Evolutionary conservation across 1,140 invertebrate genomes (phyloP).

Genomic region (Bombus picipes): DNA sequence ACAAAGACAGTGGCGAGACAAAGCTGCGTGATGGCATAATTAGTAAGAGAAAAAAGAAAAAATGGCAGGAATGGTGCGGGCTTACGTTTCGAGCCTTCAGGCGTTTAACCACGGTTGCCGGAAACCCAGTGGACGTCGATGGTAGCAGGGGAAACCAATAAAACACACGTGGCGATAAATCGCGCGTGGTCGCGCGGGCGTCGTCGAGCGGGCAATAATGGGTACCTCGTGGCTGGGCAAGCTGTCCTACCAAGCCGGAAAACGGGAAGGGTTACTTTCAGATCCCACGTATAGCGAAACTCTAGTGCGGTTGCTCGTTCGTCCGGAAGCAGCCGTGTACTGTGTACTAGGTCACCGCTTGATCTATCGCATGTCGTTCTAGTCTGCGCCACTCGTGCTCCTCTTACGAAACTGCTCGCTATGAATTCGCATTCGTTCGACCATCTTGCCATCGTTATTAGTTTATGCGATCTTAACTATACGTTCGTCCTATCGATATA

Average conservation of each 20-base stretch:
- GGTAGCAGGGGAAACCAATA: conserved; percentile 66
- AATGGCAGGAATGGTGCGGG: background rate
- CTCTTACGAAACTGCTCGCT: conserved; percentile 37
- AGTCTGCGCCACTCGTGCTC: conserved; percentile 42
- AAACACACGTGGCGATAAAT: conserved; percentile 75
- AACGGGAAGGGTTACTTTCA: conserved; percentile 68
- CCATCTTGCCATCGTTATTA: conserved; percentile 9
- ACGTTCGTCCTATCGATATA: background rate
- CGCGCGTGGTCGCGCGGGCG: conserved; percentile 62
- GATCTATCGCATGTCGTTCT: conserved; percentile 63
- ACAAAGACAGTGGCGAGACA: no score
- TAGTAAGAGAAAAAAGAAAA: background rate
- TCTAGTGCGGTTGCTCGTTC: conserved; percentile 52
- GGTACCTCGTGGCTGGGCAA: conserved; percentile 62
- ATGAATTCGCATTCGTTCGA: conserved; percentile 26
- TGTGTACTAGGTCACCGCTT: conserved; percentile 47
- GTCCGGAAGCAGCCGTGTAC: conserved; percentile 53
- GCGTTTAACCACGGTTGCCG: conserved; percentile 25
- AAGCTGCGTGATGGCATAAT: background rate
- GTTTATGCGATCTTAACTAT: background rate
- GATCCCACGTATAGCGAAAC: conserved; percentile 47
- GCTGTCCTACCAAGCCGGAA: conserved; percentile 44
- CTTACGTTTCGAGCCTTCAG: conserved; percentile 9
- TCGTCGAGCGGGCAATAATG: conserved; percentile 73
- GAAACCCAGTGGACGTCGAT: conserved; percentile 58